Evolutionary conservation across 2,888 invertebrate genomes (phyloP), one percentile per base, ranked within the genome.

Genomic region (Acronicta leporina): DNA sequence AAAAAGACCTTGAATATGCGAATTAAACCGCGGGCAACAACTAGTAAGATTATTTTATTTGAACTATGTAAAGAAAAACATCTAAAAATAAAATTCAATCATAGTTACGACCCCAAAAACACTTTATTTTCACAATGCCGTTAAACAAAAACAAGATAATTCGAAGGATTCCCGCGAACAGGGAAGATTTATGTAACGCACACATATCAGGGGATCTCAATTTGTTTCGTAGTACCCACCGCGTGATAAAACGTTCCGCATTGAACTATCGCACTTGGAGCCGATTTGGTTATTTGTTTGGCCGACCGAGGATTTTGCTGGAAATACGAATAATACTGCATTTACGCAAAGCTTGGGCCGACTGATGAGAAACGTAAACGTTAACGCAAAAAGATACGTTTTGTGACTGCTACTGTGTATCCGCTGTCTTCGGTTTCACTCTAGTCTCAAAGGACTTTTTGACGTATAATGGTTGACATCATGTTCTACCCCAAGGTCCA

Each of bases 121-220:
- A 43, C 44, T 69, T 69, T 63, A 63, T 68, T 68, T 61, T 62
- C 62, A 62, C 68, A 75, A 71, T 67, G 68, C 62, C 63, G 65
- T 72, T 64, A 68, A 69, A 74, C 63, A 73, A 74, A 80, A 76
- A 79, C 77, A 78, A 80, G 78, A 80, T 79, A 79, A 80, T 79
- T 77, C 69, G 68, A 64, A 66, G 63, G 74, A 75, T 77, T 72
- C 70, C 67, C 65, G 68, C 62, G 60, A 77, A 72, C 68, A 68
- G 63, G 55, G 64, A 79, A 81, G 83, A 84, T 86, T 86, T 84
- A 86, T 85, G 76, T 75, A 66, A 69, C 75, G 74, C 77, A 75
- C 71, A 81, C 85, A 81, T 84, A 86, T 86, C 85, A 78, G 73
- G 25, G 64, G 68, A 81, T 81, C 80, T 80, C 81, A 77, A 81